Evolutionary conservation across 1,140 invertebrate species (phyloP).

Genomic region (Amphibalanus amphitrite): DNA sequence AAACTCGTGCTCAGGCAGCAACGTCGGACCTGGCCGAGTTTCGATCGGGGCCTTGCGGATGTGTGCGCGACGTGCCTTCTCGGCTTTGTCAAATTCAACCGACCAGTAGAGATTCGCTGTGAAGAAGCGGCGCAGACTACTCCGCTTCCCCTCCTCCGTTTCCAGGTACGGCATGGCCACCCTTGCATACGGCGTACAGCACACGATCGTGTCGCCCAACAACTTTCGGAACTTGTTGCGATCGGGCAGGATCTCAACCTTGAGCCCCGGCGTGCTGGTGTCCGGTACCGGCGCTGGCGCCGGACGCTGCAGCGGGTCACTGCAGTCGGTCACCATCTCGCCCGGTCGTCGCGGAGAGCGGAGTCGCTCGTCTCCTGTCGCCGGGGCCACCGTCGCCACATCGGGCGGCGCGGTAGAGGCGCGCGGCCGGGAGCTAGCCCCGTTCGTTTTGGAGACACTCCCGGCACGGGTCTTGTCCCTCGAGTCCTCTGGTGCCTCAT

Average conservation of each 20-base stretch:
- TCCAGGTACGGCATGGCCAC: constrained; percentile 75
- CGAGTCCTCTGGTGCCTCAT: too few species aligned
- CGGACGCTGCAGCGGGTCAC: constrained; percentile 24
- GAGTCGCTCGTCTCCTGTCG: background rate
- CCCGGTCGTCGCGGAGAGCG: background rate
- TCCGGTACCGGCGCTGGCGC: background rate
- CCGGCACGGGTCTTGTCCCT: too few species aligned
- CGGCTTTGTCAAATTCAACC: constrained; percentile 23
- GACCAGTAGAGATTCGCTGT: constrained; percentile 64
- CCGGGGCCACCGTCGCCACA: too few species aligned
- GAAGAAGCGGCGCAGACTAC: constrained; percentile 55
- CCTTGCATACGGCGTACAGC: constrained; percentile 68
- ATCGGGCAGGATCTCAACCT: background rate
- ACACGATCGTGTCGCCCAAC: constrained; percentile 53
- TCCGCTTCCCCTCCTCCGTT: constrained; percentile 59
- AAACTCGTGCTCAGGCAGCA: constrained; percentile 43
- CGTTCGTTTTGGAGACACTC: too few species aligned
- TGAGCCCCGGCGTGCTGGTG: background rate
- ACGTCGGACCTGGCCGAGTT: constrained; percentile 20
- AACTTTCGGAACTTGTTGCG: constrained; percentile 50
- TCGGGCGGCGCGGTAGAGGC: too few species aligned
- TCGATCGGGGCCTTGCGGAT: constrained; percentile 5
- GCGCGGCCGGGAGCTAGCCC: too few species aligned
- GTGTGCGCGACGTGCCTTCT: constrained; percentile 9
- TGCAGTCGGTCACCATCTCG: constrained; percentile 23